Base-by-base conservation (phyloP, 1,140 invertebrate species). In the Branchinecta lynchi region DNA sequence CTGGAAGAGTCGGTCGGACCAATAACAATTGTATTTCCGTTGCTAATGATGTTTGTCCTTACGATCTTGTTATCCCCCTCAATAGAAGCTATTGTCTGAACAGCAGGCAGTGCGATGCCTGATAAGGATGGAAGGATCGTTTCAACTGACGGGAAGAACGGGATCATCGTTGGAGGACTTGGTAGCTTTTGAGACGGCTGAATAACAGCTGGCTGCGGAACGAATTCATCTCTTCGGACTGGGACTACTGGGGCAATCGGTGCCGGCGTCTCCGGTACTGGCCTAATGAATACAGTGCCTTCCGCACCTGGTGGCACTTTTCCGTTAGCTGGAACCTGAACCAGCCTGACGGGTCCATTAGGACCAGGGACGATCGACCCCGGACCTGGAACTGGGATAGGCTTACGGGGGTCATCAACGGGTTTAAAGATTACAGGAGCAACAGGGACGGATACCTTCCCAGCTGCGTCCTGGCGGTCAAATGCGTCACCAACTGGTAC, bases 11-110 rank as follows among this genome's bases (percentile, higher is more conserved):
- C 66, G 12, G 65, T 72, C 32, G 71, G 71, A 43, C 44, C 17
- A n/a, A 72, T 10, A 0, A 68, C 60, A 44, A 65, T 70, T n/a
- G 69, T 70, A 66, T 70, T 68, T 65, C 70, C 71, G 43, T 67
- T 66, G 43, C 66, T 70, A 66, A 73, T 20, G 43, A 73, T 72
- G 45, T 73, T 75, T 32, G 76, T 76, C 17, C 71, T 68, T 3
- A 76, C 72, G 66, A 77, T 76, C 69, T 74, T 74, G 65, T 77
- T 77, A 60, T 75, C 74, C 68, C 76, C 75, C 70, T 76, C 75
- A 60, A 77, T 73, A 45, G 73, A 76, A 3, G 74, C 77, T 51
- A 76, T 76, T 3, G 75, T 76, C 65, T 76, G 75, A 44, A 76
- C 68, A 51, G 71, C 46, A 8, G 71, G 70, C 43, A 68, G 51